Percentiles rank a stretch among this genome's conserved stretches.
These are phyloP conservation scores for Ellobium chinense DNA, from an alignment of 2,888 invertebrate species.

Conservation along the genomic window DNA sequence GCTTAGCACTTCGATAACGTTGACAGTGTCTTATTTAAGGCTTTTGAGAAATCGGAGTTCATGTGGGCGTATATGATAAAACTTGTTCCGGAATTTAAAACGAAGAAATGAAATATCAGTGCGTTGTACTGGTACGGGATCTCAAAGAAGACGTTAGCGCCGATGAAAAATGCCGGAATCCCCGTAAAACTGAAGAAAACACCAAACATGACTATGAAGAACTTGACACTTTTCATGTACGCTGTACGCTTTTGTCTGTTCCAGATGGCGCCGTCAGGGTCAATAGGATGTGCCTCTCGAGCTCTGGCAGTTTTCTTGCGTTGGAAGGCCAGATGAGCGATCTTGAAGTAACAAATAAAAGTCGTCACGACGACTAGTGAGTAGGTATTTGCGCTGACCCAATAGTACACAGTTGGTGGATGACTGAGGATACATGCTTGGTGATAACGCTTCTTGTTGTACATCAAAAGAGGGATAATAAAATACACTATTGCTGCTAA, in stretches of 20 bases:
- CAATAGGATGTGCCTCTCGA: no score
- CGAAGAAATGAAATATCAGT: not conserved
- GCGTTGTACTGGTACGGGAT: not conserved
- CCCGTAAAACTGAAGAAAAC: not conserved
- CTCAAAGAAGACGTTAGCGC: not conserved
- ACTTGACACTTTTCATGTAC: constrained; percentile 5
- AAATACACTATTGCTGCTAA: not conserved
- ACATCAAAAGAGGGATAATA: not conserved
- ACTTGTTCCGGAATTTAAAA: not conserved
- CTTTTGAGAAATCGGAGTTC: not conserved
- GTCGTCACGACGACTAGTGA: not conserved
- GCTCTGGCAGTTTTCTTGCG: constrained; percentile 1
- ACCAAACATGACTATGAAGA: not conserved
- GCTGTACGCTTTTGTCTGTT: not conserved
- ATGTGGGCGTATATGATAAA: not conserved
- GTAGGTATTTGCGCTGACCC: not conserved
- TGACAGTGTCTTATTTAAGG: not conserved
- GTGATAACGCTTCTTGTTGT: not conserved
- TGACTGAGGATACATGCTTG: not conserved
- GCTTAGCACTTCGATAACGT: not conserved
- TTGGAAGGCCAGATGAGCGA: constrained; percentile 2
- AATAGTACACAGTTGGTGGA: not conserved
- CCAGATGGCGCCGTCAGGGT: not conserved
- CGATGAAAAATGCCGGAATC: not conserved
- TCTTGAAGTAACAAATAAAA: constrained; percentile 9